A percentile compares a stretch with the other conserved stretches of the same genome.
Evolutionary conservation across 1,140 invertebrate species (phyloP).

Genomic region (Frieseomelitta varia): DNA sequence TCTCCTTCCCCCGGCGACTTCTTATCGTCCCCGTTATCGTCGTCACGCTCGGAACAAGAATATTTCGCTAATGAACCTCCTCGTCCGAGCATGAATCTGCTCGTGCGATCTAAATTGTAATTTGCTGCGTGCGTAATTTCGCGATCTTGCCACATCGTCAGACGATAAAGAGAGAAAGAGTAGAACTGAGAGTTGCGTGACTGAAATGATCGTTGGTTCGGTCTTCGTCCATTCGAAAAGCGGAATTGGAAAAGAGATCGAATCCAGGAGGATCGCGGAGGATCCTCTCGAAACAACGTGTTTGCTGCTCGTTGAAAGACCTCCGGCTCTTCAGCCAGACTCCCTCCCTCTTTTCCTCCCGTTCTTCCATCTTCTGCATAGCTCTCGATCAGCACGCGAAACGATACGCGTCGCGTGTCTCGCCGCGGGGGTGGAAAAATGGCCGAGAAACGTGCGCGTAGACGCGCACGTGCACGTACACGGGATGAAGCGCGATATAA

Average conservation of each 20-base stretch:
- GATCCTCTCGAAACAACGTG: neutral
- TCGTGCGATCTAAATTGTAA: constrained; percentile 34
- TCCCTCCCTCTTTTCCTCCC: neutral
- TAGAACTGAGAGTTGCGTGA: neutral
- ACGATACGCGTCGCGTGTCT: constrained; percentile 18
- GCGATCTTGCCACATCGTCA: neutral
- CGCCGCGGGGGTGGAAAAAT: constrained; percentile 2
- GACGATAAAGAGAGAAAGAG: too few species aligned
- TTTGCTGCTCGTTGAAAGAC: neutral
- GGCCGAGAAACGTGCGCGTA: neutral
- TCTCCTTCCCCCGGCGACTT: neutral
- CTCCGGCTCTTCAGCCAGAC: too few species aligned
- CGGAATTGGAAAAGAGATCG: neutral
- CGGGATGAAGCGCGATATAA: neutral
- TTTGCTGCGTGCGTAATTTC: constrained; percentile 26
- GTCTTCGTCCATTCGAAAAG: too few species aligned
- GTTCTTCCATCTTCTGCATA: too few species aligned
- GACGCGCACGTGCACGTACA: too few species aligned
- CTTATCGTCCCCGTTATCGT: constrained; percentile 41
- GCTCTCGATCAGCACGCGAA: neutral
- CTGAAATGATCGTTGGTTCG: neutral
- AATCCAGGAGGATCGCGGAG: neutral
- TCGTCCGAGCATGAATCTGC: constrained; percentile 4
- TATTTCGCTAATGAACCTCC: constrained; percentile 49
- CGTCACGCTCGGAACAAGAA: constrained; percentile 47